Percentiles rank a stretch among this genome's conserved stretches.
Conservation (phyloP, 2,113 vertebrate species). For the Malaclemys terrapin region DNA sequence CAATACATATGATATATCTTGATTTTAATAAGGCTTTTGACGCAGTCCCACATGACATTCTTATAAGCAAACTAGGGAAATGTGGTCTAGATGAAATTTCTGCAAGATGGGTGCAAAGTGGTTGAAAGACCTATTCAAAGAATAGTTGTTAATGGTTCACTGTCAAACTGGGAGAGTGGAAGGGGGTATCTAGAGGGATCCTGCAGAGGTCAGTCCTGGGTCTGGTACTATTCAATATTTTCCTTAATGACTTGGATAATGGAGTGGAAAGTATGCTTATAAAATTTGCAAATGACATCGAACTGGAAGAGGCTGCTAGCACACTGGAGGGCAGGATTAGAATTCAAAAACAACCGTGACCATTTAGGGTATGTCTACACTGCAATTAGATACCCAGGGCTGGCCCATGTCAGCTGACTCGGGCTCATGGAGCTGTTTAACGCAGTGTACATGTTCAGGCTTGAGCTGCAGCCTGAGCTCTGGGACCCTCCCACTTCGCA, state of each 20-base stretch:
- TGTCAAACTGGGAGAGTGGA: not conserved
- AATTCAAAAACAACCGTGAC: no score
- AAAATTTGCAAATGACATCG: not conserved
- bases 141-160: not conserved
- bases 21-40: not conserved
- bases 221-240: not conserved
- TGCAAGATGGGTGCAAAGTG: not conserved
- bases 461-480: not conserved
- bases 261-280: not conserved
- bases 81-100: not conserved
- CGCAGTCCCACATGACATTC: not conserved
- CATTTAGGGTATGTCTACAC: not conserved
- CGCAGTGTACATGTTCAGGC: not conserved
- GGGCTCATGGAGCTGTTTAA: no score
- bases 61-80: not conserved
- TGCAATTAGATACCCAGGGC: no score
- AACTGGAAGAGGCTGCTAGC: not conserved
- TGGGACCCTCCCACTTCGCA: not conserved
- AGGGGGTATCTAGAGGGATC: not conserved
- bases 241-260: not conserved
- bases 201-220: not conserved
- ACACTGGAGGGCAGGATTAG: not conserved
- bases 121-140: not conserved
- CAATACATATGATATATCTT: not conserved
- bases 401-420: no score